These are phyloP conservation scores for Notamacropus eugenii DNA, from an alignment of 2,797 vertebrate species.

Conservation along the genomic window DNA sequence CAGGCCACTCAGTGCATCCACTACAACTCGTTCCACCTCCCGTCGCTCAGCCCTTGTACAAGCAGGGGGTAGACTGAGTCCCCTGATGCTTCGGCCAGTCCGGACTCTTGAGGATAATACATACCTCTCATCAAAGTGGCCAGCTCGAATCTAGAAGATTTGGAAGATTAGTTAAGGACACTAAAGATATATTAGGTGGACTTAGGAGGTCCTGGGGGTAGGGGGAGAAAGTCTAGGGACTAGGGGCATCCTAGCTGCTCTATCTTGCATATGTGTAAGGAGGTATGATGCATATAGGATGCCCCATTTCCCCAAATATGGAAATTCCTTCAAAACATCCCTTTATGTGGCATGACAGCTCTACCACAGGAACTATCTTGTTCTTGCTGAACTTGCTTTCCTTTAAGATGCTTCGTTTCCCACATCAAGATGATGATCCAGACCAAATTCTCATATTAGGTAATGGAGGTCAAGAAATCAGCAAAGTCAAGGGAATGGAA, in stretches of 20 bases:
- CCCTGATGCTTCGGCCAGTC: conserved; percentile 97
- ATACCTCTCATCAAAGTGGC: conserved; percentile 94
- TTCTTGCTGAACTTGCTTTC: conserved; percentile 32
- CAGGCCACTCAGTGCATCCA: conserved; percentile 92
- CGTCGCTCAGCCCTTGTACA: conserved; percentile 95
- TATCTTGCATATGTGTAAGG: not conserved
- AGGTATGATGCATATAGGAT: conserved; percentile 1
- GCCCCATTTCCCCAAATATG: not conserved
- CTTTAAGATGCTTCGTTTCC: conserved; percentile 49
- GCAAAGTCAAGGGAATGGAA: conserved; percentile 3
- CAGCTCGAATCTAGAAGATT: conserved; percentile 89
- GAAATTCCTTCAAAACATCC: conserved; percentile 7
- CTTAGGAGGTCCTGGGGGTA: not conserved
- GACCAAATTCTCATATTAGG: conserved; percentile 10
- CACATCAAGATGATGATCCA: conserved; percentile 38
- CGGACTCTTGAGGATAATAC: conserved; percentile 96
- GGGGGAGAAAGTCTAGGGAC: not conserved
- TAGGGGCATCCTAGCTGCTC: not conserved
- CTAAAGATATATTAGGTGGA: conserved; percentile 12
- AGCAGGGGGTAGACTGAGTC: conserved; percentile 95
- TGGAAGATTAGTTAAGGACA: conserved; percentile 24
- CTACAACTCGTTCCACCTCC: conserved; percentile 94
- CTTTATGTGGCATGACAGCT: not conserved
- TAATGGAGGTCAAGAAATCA: conserved; percentile 52
- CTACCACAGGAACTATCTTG: not conserved